Evolutionary conservation across 2,113 vertebrate species (phyloP).

Genomic region (Urocitellus parryii): DNA sequence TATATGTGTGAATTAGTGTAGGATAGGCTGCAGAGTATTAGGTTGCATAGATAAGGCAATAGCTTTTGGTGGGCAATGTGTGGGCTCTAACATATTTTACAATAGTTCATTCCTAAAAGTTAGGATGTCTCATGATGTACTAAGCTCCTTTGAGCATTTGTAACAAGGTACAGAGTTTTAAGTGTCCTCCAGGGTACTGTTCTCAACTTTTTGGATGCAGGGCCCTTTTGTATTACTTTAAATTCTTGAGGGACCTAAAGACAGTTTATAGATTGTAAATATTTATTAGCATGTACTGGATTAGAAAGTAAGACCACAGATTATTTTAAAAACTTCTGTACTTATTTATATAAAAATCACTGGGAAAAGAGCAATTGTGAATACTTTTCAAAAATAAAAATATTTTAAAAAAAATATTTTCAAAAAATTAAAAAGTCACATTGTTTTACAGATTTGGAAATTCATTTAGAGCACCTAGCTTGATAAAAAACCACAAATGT

Average conservation of each 20-base stretch:
- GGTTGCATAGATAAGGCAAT: not conserved
- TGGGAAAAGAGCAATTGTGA: not conserved
- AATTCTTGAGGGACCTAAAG: not conserved
- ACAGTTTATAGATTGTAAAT: not conserved
- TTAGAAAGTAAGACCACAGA: not conserved
- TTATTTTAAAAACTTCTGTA: not conserved
- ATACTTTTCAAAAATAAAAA: not conserved
- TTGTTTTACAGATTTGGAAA: not conserved
- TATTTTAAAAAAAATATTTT: conserved; percentile 1
- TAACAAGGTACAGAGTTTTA: not conserved
- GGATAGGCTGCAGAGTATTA: not conserved
- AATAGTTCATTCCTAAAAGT: not conserved
- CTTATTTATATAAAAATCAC: not conserved
- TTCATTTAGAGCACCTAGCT: not conserved
- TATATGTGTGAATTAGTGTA: not conserved
- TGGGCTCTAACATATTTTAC: not conserved
- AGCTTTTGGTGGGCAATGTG: not conserved
- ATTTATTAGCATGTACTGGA: not conserved
- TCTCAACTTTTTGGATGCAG: not conserved
- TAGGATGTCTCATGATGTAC: not conserved
- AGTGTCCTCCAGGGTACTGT: not conserved
- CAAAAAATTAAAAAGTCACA: not conserved
- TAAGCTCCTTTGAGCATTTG: not conserved
- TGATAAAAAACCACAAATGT: not conserved
- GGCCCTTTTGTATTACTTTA: not conserved